Evolutionary conservation across 2,113 vertebrate genomes (phyloP), one percentile per base, ranked within the genome.

Genomic region (Emberiza fucata): DNA sequence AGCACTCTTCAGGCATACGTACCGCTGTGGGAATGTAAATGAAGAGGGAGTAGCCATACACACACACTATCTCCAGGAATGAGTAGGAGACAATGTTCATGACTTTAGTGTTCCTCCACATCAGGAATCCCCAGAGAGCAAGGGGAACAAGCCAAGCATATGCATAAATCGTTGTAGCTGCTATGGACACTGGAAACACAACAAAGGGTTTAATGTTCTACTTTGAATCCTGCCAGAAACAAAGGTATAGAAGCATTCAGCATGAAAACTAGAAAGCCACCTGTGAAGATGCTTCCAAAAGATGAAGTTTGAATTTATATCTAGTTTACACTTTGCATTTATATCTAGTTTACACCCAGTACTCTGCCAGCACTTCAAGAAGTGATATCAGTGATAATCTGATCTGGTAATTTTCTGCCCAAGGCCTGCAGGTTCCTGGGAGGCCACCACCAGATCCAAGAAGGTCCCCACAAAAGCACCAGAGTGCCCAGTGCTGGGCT

Each of bases 21-120:
- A 99, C 99, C 89, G 99, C 99, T 14, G 99, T 99, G 90, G 99
- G 99, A 80, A 99, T 98, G 95, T 99, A 99, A 92, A 99, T 94
- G 57, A 99, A 98, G 81, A 99, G 99, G 2, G 99, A 99, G 93
- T 99, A 99, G 90, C 99, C 99, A 3, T 99, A 99, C 3, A 99
- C 99, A 73, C 99, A 99, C 84, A 99, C 98, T 3, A 99, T 99
- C 98, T 99, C 99, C 98, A 99, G 98, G 86, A 99, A 99, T 0
- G 99, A 99, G 86, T 99, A 99, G 47, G 99, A 99, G 73, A 99
- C 99, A 33, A 98, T 98, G 97, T 97, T 99, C 98, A 99, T 98
- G 50, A 99, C 98, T 97, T 98, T 99, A 92, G 96, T 99, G 97
- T 98, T 99, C 97, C 99, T 98, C 99, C 99, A 99, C 56, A 99